phyloP scores from a whole-genome alignment of 2,797 vertebrate species.

The Atherinosoma microstoma region DNA sequence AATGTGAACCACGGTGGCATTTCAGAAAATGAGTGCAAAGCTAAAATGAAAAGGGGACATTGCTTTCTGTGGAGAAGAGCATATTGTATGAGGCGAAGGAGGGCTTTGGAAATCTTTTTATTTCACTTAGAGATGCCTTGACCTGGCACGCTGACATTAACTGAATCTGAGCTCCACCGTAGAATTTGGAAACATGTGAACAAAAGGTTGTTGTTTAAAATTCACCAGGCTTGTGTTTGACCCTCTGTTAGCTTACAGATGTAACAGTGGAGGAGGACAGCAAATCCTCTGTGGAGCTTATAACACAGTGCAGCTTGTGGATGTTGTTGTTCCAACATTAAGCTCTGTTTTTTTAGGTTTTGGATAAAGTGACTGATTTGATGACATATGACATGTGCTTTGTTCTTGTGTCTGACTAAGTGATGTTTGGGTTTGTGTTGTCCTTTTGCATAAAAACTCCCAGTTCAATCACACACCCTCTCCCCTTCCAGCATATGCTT shows the following conservation, averaged over 20 bases:
- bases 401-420: not conserved
- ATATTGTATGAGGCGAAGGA: not conserved
- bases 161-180: not conserved
- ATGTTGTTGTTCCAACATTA: not conserved
- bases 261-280: constrained; percentile 21
- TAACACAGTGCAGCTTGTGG: not conserved
- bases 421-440: constrained; percentile 15
- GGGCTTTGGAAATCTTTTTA: not conserved
- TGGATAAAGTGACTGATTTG: constrained; percentile 6
- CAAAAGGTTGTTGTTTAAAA: constrained; percentile 8
- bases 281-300: constrained; percentile 4
- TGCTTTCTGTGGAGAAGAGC: not conserved
- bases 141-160: constrained; percentile 9
- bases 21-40: constrained; percentile 5
- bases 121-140: constrained; percentile 19
- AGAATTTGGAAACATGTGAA: constrained; percentile 2
- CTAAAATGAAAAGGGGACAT: not conserved
- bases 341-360: not conserved
- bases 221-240: constrained; percentile 12
- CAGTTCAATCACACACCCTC: constrained; percentile 37
- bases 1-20: constrained; percentile 1
- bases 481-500: constrained; percentile 62
- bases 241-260: constrained; percentile 2
- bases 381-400: not conserved
- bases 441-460: constrained; percentile 47